Base-by-base conservation (phyloP, 2,888 invertebrate species). In the Drosophila fulvimacula region DNA sequence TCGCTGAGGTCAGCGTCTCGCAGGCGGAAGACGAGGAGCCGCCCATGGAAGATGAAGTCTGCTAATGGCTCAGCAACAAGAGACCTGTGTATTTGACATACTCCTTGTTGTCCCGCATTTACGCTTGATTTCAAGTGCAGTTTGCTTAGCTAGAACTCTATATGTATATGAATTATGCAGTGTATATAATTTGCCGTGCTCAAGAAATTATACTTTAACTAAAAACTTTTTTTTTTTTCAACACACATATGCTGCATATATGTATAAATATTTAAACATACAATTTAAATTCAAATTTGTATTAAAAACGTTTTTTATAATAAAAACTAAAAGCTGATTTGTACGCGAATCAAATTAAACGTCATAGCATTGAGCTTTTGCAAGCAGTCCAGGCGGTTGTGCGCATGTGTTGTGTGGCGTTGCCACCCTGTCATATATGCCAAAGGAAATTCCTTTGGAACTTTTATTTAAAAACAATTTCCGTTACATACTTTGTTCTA, bases 21-120 rank as follows among this genome's bases (percentile, higher is more conserved):
- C 90, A 80, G 51, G 56, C 56, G 42, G 91, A 90, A 38, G 92
- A 92, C 46, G 92, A 92, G 60, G 92, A 91, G 21, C 87, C 63
- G 34, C 82, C 86, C 17, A 85, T 92, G 34, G 92, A 92, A 58
- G 91, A 92, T 46, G 88, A 85, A 79, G 83, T 89, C 79, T 91
- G 91, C 89, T 92, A 91, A 88, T 83, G 56, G 41, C 58, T 32
- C 11, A 21, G 0, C 27, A 17, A 17, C 11, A 11, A 5, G 9
- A n/a, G 15, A 32, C 13, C 3, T 30, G 9, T 30, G 30, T 10
- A 30, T 30, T 30, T 30, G 30, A 30, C 1, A 30, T 9, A 15
- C 15, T 21, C 9, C 13, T 13, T 21, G 9, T 19, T 13, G 15
- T 17, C 9, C 3, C 17, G 38, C 52, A 55, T 55, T 55, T 32